Conservation (phyloP, 1,140 invertebrate species). For the Berghia stephanieae region DNA sequence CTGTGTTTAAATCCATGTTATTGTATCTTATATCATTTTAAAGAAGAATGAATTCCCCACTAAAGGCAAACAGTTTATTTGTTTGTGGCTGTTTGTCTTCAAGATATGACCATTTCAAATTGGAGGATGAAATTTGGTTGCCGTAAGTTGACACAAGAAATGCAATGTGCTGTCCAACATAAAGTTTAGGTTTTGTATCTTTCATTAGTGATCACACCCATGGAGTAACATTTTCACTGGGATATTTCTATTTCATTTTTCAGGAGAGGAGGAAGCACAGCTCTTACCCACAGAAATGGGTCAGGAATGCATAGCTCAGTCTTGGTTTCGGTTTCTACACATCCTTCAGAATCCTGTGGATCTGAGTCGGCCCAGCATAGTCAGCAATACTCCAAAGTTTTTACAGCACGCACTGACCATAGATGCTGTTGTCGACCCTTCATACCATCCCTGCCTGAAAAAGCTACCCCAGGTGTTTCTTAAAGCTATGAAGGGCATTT, state of each 20-base stretch:
- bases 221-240: neutral
- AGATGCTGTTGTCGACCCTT: conserved; percentile 76
- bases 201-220: too few species aligned
- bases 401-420: conserved; percentile 70
- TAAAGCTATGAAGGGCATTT: conserved; percentile 91
- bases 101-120: too few species aligned
- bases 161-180: too few species aligned
- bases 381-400: conserved; percentile 87
- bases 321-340: conserved; percentile 93
- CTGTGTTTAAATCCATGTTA: too few species aligned
- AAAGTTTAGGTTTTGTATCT: too few species aligned
- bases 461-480: conserved; percentile 87
- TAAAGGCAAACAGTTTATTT: too few species aligned
- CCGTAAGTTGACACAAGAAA: too few species aligned
- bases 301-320: conserved; percentile 88
- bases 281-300: conserved; percentile 84
- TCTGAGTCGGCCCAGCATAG: conserved; percentile 84
- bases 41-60: too few species aligned
- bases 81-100: too few species aligned
- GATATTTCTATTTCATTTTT: conserved; percentile 31
- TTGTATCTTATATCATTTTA: too few species aligned
- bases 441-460: conserved; percentile 90
- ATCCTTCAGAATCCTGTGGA: conserved; percentile 94
- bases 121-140: too few species aligned
- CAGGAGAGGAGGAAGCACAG: conserved; percentile 85